These are phyloP conservation scores for Pheosia tremula DNA, from an alignment of 2,888 invertebrate species.

Conservation along the genomic window DNA sequence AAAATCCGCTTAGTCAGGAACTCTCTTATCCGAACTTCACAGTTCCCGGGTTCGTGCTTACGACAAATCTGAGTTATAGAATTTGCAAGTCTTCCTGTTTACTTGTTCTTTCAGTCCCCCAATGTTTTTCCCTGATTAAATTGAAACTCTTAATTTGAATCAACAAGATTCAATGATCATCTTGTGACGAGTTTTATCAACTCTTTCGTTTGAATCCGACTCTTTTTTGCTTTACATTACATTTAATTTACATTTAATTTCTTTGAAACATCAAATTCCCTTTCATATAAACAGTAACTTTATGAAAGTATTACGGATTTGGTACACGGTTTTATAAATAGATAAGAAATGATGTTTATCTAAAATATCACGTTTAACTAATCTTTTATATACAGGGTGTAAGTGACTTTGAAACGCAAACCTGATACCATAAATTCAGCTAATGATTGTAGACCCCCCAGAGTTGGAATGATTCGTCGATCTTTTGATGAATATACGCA, in stretches of 20 bases:
- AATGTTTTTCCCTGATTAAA: slow-evolving; percentile 46
- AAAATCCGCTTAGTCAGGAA: slow-evolving; percentile 55
- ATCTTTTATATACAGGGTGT: too few relatives aligned
- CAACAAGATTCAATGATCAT: slow-evolving; percentile 35
- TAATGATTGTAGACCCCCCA: too few relatives aligned
- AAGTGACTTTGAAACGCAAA: too few relatives aligned
- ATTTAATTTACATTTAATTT: slow-evolving; percentile 6
- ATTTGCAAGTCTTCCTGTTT: slow-evolving; percentile 57
- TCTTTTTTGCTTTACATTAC: slow-evolving; percentile 10
- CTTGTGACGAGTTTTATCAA: slow-evolving; percentile 28
- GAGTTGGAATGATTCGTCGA: too few relatives aligned
- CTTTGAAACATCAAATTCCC: slow-evolving; percentile 9
- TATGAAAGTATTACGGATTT: neutral
- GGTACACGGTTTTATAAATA: neutral
- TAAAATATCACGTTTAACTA: neutral
- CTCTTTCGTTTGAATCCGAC: slow-evolving; percentile 25
- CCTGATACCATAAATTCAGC: too few relatives aligned
- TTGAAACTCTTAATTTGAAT: slow-evolving; percentile 42
- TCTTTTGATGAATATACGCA: too few relatives aligned
- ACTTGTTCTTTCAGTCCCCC: slow-evolving; percentile 48
- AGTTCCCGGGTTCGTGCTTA: slow-evolving; percentile 52
- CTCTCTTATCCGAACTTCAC: slow-evolving; percentile 63
- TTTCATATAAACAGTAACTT: slow-evolving; percentile 1
- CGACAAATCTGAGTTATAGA: slow-evolving; percentile 58
- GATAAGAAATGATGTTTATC: neutral